Conservation (phyloP, 35 echinoderm and acorn worm genomes). For the Chiridota heheva region DNA sequence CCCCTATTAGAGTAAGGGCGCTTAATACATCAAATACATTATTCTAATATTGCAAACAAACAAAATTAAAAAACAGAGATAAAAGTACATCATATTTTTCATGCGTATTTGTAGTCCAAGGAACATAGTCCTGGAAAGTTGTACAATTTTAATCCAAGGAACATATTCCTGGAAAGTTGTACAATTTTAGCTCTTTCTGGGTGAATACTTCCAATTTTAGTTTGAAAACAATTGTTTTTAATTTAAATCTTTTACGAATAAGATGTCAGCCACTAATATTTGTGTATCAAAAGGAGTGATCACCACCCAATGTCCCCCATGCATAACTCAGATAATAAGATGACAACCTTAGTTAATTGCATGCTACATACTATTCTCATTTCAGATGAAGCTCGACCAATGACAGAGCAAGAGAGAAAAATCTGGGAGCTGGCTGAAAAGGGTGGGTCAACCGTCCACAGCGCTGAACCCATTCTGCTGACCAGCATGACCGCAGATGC, state of each 20-base stretch:
- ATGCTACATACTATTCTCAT: neutral
- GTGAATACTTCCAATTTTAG: too few relatives aligned
- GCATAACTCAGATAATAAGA: neutral
- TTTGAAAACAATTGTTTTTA: neutral
- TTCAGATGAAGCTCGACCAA: neutral
- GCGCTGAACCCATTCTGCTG: neutral
- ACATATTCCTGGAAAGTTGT: too few relatives aligned
- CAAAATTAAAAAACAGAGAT: too few relatives aligned
- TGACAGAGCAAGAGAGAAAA: constrained; percentile 52
- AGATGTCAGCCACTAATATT: neutral
- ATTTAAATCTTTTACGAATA: neutral
- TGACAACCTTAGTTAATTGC: neutral
- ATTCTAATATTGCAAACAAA: too few relatives aligned
- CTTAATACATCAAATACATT: too few relatives aligned
- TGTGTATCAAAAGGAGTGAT: constrained; percentile 1
- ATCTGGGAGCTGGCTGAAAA: constrained; percentile 81
- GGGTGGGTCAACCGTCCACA: constrained; percentile 68
- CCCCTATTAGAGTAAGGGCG: too few relatives aligned
- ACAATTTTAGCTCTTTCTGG: too few relatives aligned
- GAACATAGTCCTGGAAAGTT: too few relatives aligned
- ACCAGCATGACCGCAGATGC: constrained; percentile 1
- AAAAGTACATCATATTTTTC: too few relatives aligned
- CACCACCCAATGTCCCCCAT: neutral
- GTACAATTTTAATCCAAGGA: too few relatives aligned
- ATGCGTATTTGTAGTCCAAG: too few relatives aligned